phyloP scores from a whole-genome alignment of 2,113 vertebrate species.

The Chloropsis cyanopogon region DNA sequence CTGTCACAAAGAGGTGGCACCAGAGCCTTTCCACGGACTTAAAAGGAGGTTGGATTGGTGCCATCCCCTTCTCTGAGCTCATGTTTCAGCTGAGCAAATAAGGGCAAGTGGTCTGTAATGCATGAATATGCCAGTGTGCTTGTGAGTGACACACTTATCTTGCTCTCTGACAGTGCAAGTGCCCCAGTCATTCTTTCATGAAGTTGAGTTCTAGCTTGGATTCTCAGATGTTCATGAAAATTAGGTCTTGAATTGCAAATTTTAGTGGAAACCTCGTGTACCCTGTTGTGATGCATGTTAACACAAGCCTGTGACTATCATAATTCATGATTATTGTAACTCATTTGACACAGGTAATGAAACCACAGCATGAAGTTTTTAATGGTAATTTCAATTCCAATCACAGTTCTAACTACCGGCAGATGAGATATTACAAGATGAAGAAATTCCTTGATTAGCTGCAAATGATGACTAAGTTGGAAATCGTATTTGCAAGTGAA shows the following conservation, averaged over 20 bases:
- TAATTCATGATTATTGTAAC: conserved; percentile 34
- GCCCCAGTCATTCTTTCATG: background rate
- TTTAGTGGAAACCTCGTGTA: background rate
- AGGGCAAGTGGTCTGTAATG: background rate
- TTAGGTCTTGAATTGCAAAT: background rate
- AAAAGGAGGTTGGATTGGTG: background rate
- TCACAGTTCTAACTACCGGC: conserved; percentile 38
- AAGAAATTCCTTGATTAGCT: conserved; percentile 52
- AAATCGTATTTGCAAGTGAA: conserved; percentile 39
- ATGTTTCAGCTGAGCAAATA: background rate
- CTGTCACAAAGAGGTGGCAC: background rate
- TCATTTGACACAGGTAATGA: conserved; percentile 46
- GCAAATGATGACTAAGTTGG: background rate
- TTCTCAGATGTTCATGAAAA: background rate
- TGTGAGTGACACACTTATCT: background rate
- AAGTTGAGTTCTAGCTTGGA: background rate
- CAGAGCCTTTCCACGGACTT: background rate
- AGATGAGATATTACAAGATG: conserved; percentile 38
- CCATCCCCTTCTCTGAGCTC: background rate
- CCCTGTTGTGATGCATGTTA: conserved; percentile 1
- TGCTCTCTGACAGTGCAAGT: background rate
- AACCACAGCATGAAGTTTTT: conserved; percentile 40
- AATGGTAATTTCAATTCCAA: conserved; percentile 48
- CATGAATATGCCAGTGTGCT: background rate
- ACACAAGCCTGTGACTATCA: background rate